Base-by-base conservation (phyloP, 2,113 vertebrate genomes). In the Pyxicephalus adspersus region DNA sequence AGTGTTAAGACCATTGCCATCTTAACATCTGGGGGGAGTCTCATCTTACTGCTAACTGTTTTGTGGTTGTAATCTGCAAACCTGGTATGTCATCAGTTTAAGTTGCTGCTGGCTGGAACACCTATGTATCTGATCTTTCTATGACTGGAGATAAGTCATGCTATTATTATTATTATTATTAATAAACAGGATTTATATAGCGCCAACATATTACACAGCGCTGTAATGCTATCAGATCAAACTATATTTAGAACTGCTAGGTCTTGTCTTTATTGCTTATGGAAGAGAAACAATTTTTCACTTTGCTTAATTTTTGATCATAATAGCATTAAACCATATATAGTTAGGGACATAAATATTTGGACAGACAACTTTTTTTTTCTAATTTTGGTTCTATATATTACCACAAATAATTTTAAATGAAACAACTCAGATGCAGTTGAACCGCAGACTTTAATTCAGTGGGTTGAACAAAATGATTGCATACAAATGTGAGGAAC, bases 281-380 rank as follows among this genome's bases (percentile, higher is more conserved):
- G 25, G 73, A 50, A 63, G 51, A 65, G 29, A 65, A 23, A 19
- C 3, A 83, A 88, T 85, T 85, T 88, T 89, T 26, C 28, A 76
- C 29, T 74, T 60, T 74, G 22, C 58, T n/a, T 38, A 28, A 74
- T 34, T 74, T 60, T 74, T 58, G 29, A 60, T 60, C 54, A 60
- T n/a, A 38, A 23, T 3, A 18, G 55, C 2, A 60, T n/a, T 74
- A 34, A 34, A 38, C 23, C 4, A 74, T 25, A 55, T 31, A 23
- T n/a, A 55, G 57, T 22, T 19, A 22, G 2, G 17, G 3, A 9
- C 63, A 31, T 64, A 18, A 2, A 31, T 19, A 5, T 31, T 19
- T 29, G 16, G 17, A n/a, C n/a, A n/a, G n/a, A n/a, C n/a, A n/a
- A n/a, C n/a, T n/a, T n/a, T n/a, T n/a, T n/a, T n/a, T n/a, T n/a